Percentiles rank a stretch among this genome's conserved stretches.
Evolutionary conservation across 1,140 invertebrate genomes (phyloP).

Genomic region (Dreissena rostriformis): DNA sequence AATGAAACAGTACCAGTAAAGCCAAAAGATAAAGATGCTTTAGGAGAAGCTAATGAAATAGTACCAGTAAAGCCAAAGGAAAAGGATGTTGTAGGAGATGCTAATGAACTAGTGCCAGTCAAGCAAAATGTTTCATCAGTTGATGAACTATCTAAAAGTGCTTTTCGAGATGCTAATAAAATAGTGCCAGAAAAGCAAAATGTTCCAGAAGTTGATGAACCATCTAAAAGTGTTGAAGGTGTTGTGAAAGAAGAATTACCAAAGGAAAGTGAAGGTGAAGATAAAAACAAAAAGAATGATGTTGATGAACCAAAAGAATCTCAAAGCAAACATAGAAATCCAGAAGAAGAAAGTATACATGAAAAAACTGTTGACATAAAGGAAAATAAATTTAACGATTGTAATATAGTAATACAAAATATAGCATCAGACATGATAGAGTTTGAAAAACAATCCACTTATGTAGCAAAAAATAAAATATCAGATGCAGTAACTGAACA

Average conservation of each 20-base stretch:
- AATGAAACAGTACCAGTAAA: neutral
- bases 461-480: too few species aligned
- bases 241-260: neutral
- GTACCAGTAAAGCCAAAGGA: too few species aligned
- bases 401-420: too few species aligned
- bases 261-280: neutral
- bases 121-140: neutral
- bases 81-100: neutral
- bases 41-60: neutral
- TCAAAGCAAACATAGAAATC: neutral
- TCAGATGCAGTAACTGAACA: neutral
- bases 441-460: too few species aligned
- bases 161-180: neutral
- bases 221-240: neutral
- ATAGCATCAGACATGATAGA: too few species aligned
- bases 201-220: neutral
- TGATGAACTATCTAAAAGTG: neutral
- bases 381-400: neutral
- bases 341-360: neutral
- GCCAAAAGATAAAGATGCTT: neutral
- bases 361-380: constrained; percentile 8
- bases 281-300: neutral
- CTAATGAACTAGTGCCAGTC: neutral
- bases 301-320: neutral
- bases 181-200: neutral